Conservation (phyloP, 64 coral and sea anemone species). For the Astreopora myriophthalma region DNA sequence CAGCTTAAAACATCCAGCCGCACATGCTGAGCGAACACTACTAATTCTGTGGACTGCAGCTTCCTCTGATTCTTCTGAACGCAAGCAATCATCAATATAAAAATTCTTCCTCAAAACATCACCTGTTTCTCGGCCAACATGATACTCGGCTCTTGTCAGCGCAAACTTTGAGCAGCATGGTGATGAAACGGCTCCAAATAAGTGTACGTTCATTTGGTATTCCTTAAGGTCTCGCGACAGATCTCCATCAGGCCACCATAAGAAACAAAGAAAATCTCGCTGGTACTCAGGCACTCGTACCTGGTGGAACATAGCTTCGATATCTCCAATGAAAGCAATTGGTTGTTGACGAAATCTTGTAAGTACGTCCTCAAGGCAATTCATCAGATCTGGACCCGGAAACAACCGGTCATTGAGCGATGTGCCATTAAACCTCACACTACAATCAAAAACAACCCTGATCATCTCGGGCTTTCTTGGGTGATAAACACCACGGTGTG, state of each 20-base stretch:
- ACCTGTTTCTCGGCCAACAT: neutral
- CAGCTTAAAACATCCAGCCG: slow-evolving; percentile 47
- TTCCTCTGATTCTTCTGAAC: too few species aligned
- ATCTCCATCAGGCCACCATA: too few species aligned
- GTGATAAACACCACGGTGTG: slow-evolving; percentile 53
- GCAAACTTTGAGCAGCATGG: slow-evolving; percentile 57
- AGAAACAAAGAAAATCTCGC: neutral
- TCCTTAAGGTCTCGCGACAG: too few species aligned
- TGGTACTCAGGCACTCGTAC: slow-evolving; percentile 48
- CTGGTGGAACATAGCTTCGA: neutral
- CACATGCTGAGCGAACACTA: slow-evolving; percentile 7
- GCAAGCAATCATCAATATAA: too few species aligned
- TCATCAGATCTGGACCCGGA: slow-evolving; percentile 65
- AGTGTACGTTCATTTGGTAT: too few species aligned
- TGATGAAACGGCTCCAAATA: slow-evolving; percentile 55
- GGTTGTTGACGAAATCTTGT: slow-evolving; percentile 40
- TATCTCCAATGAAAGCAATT: too few species aligned
- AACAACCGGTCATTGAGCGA: slow-evolving; percentile 33
- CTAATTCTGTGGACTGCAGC: too few species aligned
- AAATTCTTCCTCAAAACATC: slow-evolving; percentile 39
- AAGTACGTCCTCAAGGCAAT: neutral
- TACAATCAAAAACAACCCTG: too few species aligned
- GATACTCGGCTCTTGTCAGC: slow-evolving; percentile 4
- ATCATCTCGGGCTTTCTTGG: slow-evolving; percentile 7
- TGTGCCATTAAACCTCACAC: slow-evolving; percentile 5